Percentiles rank a stretch among this genome's conserved stretches.
phyloP scores from a whole-genome alignment of 1,140 invertebrate genomes.

The Drosophila obscura region DNA sequence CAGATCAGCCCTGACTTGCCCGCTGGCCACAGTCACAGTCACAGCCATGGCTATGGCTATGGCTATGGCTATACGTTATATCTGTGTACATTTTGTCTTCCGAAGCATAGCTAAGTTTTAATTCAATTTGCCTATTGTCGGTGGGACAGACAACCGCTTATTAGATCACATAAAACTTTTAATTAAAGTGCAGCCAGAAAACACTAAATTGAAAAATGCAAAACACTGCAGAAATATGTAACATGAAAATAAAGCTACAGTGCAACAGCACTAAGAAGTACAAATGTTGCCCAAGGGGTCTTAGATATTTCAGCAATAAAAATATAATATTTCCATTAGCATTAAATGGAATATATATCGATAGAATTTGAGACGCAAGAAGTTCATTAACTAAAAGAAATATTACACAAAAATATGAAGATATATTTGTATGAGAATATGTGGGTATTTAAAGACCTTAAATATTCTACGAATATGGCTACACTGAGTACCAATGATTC shows the following conservation, averaged over 20 bases:
- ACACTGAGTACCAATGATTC: too few relatives aligned
- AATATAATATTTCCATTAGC: too few relatives aligned
- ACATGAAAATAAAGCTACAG: not conserved
- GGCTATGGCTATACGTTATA: not conserved
- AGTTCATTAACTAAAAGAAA: too few relatives aligned
- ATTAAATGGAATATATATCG: too few relatives aligned
- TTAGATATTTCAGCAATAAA: too few relatives aligned
- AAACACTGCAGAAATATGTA: not conserved
- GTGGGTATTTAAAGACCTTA: too few relatives aligned
- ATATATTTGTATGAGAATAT: too few relatives aligned
- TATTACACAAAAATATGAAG: too few relatives aligned
- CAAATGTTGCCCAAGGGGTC: too few relatives aligned
- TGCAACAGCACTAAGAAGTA: too few relatives aligned
- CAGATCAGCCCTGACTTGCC: conserved; percentile 49
- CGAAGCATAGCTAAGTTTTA: conserved; percentile 39
- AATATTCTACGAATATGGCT: too few relatives aligned
- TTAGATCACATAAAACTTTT: conserved; percentile 46
- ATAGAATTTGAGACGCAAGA: too few relatives aligned
- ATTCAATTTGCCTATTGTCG: conserved; percentile 69
- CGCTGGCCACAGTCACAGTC: conserved; percentile 32
- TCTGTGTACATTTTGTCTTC: conserved; percentile 18
- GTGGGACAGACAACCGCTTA: conserved; percentile 32
- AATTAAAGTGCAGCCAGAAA: conserved; percentile 48
- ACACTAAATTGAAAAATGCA: conserved; percentile 5
- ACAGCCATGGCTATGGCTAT: conserved; percentile 4